Evolutionary conservation across 2,113 vertebrate species (phyloP), one percentile per base, ranked within the genome.

Genomic region (Aviceda subcristata): DNA sequence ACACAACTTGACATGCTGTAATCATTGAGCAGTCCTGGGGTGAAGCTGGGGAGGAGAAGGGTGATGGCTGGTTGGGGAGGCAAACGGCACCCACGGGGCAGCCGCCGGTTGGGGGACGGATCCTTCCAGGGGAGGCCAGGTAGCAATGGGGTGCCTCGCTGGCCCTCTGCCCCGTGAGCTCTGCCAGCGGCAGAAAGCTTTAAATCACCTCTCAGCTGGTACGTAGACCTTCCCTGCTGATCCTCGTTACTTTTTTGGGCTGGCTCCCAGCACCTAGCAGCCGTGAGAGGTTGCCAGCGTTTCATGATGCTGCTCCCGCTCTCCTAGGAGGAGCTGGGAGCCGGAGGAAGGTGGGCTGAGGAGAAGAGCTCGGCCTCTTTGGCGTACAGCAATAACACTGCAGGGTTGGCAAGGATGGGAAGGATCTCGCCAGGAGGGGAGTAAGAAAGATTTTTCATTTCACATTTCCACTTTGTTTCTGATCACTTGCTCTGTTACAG

Each of bases 61-160:
- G 3, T 39, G 64, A 46, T 8, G 39, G 20, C 64, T 62, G 60
- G 18, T 27, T 71, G 13, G 51, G 34, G 23, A 83, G 34, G 46
- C 29, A 27, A 81, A 51, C 0, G 0, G 75, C 51, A 90, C 9
- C 51, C 64, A 63, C 0, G 1, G 57, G 29, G 45, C 46, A 90
- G 81, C 32, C 0, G 0, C 1, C 0, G 15, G 5, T 12, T 38
- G 53, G 32, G 41, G 51, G n/a, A 84, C 0, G 0, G 11, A 41
- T 51, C 71, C 34, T 72, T 53, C 11, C 8, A 0, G n/a, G 24
- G 12, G 14, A 67, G 22, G 9, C 7, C 48, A 67, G 21, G 64
- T 34, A 71, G 60, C 36, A 82, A 50, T 5, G 3, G 2, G 69
- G 12, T 32, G 36, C 27, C 43, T 87, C 9, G 0, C 56, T 75